A percentile compares a stretch with the other conserved stretches of the same genome.
Evolutionary conservation across 2,888 invertebrate genomes (phyloP).

Genomic region (Meta bourneti): DNA sequence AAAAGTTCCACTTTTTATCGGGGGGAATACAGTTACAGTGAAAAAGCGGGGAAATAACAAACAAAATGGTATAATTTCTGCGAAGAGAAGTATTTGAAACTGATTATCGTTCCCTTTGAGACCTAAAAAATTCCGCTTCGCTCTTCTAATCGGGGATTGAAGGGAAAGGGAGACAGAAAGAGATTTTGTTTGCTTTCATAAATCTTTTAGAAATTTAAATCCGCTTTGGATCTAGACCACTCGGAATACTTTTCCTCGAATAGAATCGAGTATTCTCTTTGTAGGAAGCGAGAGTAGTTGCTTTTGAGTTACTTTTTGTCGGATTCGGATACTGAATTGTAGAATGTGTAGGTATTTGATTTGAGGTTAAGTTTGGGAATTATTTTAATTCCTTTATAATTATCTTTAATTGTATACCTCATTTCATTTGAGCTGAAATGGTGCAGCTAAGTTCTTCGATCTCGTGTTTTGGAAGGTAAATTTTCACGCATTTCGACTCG

Average conservation of each 20-base stretch:
- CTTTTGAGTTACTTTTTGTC: too few species aligned
- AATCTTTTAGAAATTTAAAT: not conserved
- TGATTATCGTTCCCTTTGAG: slow-evolving; percentile 23
- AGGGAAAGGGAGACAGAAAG: not conserved
- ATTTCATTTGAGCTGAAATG: too few species aligned
- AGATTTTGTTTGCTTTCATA: not conserved
- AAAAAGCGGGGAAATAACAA: not conserved
- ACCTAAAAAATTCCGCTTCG: slow-evolving; percentile 16
- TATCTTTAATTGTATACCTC: too few species aligned
- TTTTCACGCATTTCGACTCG: too few species aligned
- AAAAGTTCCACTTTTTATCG: not conserved
- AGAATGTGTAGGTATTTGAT: too few species aligned
- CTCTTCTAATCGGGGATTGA: slow-evolving; percentile 5
- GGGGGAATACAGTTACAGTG: not conserved
- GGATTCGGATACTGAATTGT: too few species aligned
- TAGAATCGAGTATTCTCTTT: not conserved
- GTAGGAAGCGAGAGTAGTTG: not conserved
- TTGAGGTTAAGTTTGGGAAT: too few species aligned
- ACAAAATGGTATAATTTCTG: not conserved
- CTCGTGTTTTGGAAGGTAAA: too few species aligned
- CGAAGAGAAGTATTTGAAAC: slow-evolving; percentile 35
- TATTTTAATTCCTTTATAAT: too few species aligned
- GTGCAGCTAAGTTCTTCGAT: too few species aligned
- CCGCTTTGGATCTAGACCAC: not conserved
- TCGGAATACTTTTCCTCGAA: not conserved